Evolutionary conservation across 2,797 vertebrate genomes (phyloP), one percentile per base, ranked within the genome.

Genomic region (Jordanella pulchra): DNA sequence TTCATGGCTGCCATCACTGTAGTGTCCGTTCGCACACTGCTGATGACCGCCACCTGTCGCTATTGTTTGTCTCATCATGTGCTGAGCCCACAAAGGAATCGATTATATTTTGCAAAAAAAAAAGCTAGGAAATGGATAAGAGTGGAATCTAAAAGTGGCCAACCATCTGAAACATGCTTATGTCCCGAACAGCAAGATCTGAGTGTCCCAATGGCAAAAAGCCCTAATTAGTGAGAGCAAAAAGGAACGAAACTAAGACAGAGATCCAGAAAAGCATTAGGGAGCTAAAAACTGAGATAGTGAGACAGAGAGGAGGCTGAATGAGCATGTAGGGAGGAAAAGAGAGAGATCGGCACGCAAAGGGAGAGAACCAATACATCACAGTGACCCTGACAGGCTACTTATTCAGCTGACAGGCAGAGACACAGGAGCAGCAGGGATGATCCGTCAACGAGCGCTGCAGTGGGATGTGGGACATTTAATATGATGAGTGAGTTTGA

Each of bases 381-480:
- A 88, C 78, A 75, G 71, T 45, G 45, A 58, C 73, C 86, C 79
- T 87, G 86, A 90, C 90, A 89, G 86, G 74, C 82, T 84, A 89
- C 86, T 88, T 89, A 91, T 88, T 85, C 81, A 74, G 76, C 88
- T 86, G 89, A 89, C 86, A 89, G 84, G 87, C 79, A 82, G 79
- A 87, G 87, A 89, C 69, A 86, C 78, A 67, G 78, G 68, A 89
- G 77, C 72, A 80, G 80, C 79, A 77, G 82, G 77, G 88, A 86
- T 80, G 82, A 89, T 89, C 86, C 63, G 79, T 88, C 88, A 80
- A 79, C 3, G 18, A 85, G 81, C 65, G 73, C 21, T 77, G 85
- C 77, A 69, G 75, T 23, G 50, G 76, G 76, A 86, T 73, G 79
- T 67, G 73, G 69, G 83, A 75, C 82, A 89, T 86, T 89, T 91